A percentile compares a stretch with the other conserved stretches of the same genome.
phyloP scores from a whole-genome alignment of 2,113 vertebrate genomes.

The Semicossyphus pulcher region DNA sequence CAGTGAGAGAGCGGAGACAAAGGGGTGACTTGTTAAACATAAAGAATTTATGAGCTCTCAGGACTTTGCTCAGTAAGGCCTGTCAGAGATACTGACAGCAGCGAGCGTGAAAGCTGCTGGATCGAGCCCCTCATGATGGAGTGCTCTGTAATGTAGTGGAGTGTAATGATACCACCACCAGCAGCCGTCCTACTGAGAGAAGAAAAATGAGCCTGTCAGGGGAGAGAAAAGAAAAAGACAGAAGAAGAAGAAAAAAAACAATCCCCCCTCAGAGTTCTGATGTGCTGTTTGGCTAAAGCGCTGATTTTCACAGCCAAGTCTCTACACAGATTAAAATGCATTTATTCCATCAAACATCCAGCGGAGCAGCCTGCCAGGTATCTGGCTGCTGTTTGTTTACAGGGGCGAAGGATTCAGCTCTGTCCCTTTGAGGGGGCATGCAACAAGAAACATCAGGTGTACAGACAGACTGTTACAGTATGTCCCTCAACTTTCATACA shows the following conservation, averaged over 20 bases:
- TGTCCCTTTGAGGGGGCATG: conserved; percentile 4
- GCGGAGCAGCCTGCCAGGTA: conserved; percentile 39
- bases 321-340: conserved; percentile 58
- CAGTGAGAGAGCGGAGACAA: conserved; percentile 41
- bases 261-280: conserved; percentile 59
- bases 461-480: conserved; percentile 13
- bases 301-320: conserved; percentile 67
- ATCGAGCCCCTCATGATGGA: conserved; percentile 53
- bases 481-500: conserved; percentile 17
- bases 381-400: conserved; percentile 55
- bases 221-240: conserved; percentile 57
- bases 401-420: conserved; percentile 30
- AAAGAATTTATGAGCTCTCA: conserved; percentile 60
- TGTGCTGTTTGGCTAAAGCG: conserved; percentile 69
- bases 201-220: conserved; percentile 73
- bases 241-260: conserved; percentile 41
- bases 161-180: conserved; percentile 69
- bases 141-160: conserved; percentile 58
- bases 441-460: conserved; percentile 29
- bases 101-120: conserved; percentile 48
- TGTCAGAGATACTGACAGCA: conserved; percentile 57
- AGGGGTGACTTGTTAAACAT: conserved; percentile 55
- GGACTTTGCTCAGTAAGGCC: conserved; percentile 37
- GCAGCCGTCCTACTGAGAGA: conserved; percentile 53
- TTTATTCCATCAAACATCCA: conserved; percentile 54